Conservation (phyloP, 2,113 vertebrate genomes). For the Macroglossus sobrinus region DNA sequence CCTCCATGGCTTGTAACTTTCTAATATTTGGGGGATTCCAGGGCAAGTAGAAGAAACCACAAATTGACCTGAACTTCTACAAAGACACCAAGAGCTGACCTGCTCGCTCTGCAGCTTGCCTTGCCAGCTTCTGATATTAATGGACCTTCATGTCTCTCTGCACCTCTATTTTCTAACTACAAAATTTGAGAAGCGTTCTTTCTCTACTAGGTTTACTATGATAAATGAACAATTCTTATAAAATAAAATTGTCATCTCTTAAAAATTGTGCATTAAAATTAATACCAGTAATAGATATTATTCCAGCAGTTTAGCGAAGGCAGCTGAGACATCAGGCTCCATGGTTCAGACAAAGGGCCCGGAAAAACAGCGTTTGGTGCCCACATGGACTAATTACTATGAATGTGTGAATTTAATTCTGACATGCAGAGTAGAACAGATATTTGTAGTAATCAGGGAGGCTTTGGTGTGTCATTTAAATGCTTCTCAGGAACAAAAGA, state of each 20-base stretch:
- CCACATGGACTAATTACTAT: background rate
- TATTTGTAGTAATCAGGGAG: background rate
- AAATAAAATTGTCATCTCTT: background rate
- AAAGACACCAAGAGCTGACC: background rate
- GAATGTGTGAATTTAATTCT: background rate
- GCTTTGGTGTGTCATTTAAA: background rate
- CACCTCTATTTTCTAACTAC: background rate
- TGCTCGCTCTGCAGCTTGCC: background rate
- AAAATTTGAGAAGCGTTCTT: background rate
- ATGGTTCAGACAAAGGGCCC: background rate
- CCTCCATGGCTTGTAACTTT: background rate
- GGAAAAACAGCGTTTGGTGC: background rate
- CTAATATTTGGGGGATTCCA: background rate
- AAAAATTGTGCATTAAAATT: background rate
- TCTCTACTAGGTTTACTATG: background rate
- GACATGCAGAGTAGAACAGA: background rate
- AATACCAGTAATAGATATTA: background rate
- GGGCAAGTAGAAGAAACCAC: background rate
- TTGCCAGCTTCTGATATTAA: background rate
- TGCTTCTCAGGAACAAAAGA: background rate
- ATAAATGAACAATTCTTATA: background rate
- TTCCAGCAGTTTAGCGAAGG: background rate
- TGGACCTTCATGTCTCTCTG: background rate
- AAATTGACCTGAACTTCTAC: background rate
- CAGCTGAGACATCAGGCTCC: background rate